These are phyloP conservation scores for Crossaster papposus DNA, from an alignment of 53 echinoderm and acorn worm genomes.

Conservation along the genomic window DNA sequence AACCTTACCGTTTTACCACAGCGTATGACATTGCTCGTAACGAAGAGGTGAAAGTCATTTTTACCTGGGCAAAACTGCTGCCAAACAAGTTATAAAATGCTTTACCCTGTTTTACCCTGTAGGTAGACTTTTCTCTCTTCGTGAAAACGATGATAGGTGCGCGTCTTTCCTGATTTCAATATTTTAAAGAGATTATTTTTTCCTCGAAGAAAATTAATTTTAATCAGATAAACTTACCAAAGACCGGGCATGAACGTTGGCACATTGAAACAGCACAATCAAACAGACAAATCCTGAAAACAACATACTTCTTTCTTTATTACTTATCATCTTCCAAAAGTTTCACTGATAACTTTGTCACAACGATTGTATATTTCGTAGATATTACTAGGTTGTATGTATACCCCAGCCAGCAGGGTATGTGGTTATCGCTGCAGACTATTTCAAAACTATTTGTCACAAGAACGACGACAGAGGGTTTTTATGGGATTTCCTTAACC, in stretches of 20 bases:
- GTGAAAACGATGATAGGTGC: no score
- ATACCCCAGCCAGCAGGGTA: slow-evolving; percentile 14
- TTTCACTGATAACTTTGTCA: background rate
- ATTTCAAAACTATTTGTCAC: slow-evolving; percentile 4
- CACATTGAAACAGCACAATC: background rate
- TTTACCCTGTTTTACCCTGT: background rate
- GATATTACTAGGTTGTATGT: background rate
- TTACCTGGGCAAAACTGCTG: no score
- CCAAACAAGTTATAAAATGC: background rate
- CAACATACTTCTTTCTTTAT: background rate
- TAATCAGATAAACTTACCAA: slow-evolving; percentile 15
- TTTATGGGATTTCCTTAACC: slow-evolving; percentile 7
- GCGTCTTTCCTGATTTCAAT: no score
- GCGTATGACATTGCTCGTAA: no score
- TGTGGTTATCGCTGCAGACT: background rate
- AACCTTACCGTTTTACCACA: no score
- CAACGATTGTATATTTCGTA: background rate
- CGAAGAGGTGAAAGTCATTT: background rate
- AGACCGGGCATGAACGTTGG: background rate
- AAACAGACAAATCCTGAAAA: background rate
- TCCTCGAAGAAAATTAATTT: background rate
- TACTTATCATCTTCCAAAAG: background rate
- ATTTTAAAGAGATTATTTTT: no score
- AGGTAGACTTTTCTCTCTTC: no score
- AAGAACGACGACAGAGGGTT: background rate